Evolutionary conservation across 2,797 vertebrate species (phyloP).

Genomic region (Ispidina picta): DNA sequence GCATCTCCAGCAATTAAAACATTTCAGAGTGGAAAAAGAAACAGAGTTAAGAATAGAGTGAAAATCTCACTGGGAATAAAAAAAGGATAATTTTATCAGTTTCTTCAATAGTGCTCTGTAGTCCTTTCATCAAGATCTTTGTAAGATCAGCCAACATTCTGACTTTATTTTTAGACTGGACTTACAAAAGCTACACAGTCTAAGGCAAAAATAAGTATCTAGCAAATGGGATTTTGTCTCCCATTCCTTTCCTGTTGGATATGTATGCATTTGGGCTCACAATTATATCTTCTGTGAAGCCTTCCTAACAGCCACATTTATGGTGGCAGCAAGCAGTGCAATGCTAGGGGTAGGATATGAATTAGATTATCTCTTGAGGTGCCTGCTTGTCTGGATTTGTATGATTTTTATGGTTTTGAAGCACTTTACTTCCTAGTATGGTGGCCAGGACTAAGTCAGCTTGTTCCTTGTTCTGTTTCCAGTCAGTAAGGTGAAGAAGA

Average conservation of each 20-base stretch:
- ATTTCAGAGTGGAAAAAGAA: background rate
- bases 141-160: constrained; percentile 15
- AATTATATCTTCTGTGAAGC: background rate
- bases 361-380: background rate
- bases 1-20: background rate
- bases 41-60: background rate
- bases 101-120: background rate
- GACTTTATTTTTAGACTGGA: constrained; percentile 26
- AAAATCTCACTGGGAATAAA: background rate
- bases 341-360: background rate
- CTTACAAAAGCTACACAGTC: background rate
- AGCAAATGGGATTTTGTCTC: background rate
- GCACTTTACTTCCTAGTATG: background rate
- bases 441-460: background rate
- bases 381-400: background rate
- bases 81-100: background rate
- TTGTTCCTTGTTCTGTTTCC: background rate
- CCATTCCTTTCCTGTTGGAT: background rate
- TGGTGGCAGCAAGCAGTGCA: background rate
- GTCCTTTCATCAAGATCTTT: constrained; percentile 30
- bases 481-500: background rate
- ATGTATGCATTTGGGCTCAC: background rate
- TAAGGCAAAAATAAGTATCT: background rate
- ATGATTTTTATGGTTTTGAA: background rate
- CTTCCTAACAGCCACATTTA: background rate